A percentile compares a stretch with the other conserved stretches of the same genome.
phyloP scores from a whole-genome alignment of 30 jellyfish, hydroid and myxozoan species.

The Aurelia sp. region DNA sequence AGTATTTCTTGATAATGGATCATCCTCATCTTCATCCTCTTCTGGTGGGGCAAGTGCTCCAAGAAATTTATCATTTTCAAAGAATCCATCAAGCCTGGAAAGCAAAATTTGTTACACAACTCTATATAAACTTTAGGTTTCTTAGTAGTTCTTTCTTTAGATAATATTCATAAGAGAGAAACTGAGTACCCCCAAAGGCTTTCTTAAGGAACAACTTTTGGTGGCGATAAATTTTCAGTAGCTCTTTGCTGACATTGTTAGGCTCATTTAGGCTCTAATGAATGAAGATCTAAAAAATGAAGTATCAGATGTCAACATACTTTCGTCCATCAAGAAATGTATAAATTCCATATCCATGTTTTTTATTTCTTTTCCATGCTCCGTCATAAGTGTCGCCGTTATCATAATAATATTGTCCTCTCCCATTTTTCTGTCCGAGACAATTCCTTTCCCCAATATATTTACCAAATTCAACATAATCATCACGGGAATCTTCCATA shows the following conservation, averaged over 20 bases:
- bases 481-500: constrained; percentile 8
- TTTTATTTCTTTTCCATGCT: constrained; percentile 55
- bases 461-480: constrained; percentile 52
- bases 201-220: no score
- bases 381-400: constrained; percentile 72
- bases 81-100: constrained; percentile 57
- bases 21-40: constrained; percentile 31
- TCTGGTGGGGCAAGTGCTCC: constrained; percentile 42
- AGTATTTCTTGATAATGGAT: constrained; percentile 49
- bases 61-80: constrained; percentile 36
- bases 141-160: no score
- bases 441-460: constrained; percentile 59
- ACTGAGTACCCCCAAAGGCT: no score
- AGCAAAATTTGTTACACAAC: no score
- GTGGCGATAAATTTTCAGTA: no score
- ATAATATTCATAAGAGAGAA: no score
- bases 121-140: no score
- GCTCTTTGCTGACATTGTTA: no score
- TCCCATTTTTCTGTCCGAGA: constrained; percentile 55
- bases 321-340: constrained; percentile 35
- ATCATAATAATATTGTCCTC: constrained; percentile 74
- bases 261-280: no score
- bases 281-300: no score
- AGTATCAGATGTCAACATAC: constrained; percentile 4
- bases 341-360: constrained; percentile 68